Percentiles rank a stretch among this genome's conserved stretches.
Conservation (phyloP, 2,797 vertebrate species). For the Macropus fuliginosus region DNA sequence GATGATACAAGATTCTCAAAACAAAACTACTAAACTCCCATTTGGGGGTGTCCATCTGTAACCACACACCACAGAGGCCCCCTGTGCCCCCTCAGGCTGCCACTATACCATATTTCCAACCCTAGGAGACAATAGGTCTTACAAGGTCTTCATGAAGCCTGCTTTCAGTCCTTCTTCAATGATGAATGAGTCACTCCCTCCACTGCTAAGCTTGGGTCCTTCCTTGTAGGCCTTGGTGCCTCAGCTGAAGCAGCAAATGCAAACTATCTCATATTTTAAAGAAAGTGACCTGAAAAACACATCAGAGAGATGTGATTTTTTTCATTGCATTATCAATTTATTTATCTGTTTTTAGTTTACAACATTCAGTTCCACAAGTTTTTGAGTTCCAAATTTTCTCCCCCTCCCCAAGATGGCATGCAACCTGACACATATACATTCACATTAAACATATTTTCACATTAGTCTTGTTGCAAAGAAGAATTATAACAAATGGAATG, state of each 20-base stretch:
- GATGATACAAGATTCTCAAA: background rate
- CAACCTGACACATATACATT: no score
- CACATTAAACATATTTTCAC: no score
- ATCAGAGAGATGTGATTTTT: background rate
- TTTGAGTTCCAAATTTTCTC: no score
- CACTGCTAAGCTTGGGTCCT: background rate
- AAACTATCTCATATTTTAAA: background rate
- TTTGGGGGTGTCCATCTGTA: background rate
- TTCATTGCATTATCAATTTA: no score
- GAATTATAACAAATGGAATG: no score
- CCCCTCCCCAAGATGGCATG: no score
- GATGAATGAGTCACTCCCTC: background rate
- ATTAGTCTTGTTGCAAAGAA: no score
- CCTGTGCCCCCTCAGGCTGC: background rate
- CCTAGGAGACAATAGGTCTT: no score
- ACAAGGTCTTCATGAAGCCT: background rate
- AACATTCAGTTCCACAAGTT: no score
- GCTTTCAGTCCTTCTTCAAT: background rate
- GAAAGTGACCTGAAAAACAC: background rate
- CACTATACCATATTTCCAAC: background rate
- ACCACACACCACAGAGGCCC: background rate
- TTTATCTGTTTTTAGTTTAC: no score
- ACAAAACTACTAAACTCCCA: background rate
- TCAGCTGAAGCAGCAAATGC: background rate
- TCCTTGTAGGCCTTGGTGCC: background rate